Evolutionary conservation across 1,140 invertebrate genomes (phyloP).

Genomic region (Tetraneura akinire): DNA sequence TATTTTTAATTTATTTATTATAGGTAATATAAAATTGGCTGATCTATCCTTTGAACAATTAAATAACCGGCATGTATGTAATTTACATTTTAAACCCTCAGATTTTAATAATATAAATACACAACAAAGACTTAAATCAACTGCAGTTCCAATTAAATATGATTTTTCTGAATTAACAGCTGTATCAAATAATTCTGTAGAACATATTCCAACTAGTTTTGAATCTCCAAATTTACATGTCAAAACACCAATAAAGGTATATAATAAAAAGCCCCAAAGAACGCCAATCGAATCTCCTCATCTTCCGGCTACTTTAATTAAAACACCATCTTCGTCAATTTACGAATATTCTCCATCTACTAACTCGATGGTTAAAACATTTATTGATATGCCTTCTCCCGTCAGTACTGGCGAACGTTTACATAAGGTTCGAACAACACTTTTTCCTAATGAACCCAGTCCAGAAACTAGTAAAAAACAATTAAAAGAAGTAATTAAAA

Average conservation of each 20-base stretch:
- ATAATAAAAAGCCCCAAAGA: too few relatives aligned
- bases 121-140: background rate
- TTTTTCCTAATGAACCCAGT: background rate
- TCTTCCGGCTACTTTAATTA: background rate
- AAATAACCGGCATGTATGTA: background rate
- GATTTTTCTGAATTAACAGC: background rate
- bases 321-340: background rate
- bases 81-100: background rate
- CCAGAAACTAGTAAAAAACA: background rate
- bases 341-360: background rate
- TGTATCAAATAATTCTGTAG: too few relatives aligned
- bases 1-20: too few relatives aligned
- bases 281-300: background rate
- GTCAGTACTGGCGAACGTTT: background rate
- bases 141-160: background rate
- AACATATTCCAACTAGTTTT: background rate
- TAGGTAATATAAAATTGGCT: background rate
- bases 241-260: background rate
- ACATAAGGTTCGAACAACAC: constrained; percentile 14
- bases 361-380: background rate
- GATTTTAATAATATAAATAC: constrained; percentile 9
- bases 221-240: constrained; percentile 1
- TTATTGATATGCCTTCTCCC: too few relatives aligned
- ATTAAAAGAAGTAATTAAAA: background rate
- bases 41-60: background rate